Evolutionary conservation across 2,797 vertebrate genomes (phyloP).

Genomic region (Amblyopsis hoosieri): DNA sequence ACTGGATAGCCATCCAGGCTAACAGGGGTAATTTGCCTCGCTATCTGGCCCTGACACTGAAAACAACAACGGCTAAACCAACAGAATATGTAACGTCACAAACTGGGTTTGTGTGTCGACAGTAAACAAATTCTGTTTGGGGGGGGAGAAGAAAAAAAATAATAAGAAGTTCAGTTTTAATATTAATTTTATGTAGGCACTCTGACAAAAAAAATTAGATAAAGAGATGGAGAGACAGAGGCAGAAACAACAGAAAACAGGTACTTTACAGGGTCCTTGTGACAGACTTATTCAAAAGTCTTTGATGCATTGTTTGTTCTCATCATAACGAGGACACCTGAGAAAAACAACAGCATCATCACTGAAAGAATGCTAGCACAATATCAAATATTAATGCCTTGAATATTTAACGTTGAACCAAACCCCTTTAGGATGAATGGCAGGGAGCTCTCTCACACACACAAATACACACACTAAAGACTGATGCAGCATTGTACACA

Average conservation of each 20-base stretch:
- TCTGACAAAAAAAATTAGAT: conserved; percentile 1
- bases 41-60: neutral
- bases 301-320: conserved; percentile 13
- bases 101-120: neutral
- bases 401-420: conserved; percentile 33
- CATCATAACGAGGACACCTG: neutral
- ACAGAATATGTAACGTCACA: neutral
- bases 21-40: neutral
- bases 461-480: conserved; percentile 7
- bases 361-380: conserved; percentile 18
- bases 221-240: neutral
- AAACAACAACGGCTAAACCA: conserved; percentile 1
- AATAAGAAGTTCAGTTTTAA: neutral
- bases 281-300: neutral
- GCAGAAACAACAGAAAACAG: neutral
- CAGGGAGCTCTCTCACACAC: conserved; percentile 2
- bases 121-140: neutral
- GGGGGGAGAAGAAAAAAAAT: neutral
- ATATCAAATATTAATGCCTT: conserved; percentile 46
- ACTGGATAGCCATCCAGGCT: neutral
- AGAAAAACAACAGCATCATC: conserved; percentile 31
- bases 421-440: conserved; percentile 20
- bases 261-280: neutral
- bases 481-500: neutral
- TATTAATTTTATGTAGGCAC: neutral